These are phyloP conservation scores for Nixonia krombeini DNA, from an alignment of 1,140 invertebrate genomes.

Conservation along the genomic window DNA sequence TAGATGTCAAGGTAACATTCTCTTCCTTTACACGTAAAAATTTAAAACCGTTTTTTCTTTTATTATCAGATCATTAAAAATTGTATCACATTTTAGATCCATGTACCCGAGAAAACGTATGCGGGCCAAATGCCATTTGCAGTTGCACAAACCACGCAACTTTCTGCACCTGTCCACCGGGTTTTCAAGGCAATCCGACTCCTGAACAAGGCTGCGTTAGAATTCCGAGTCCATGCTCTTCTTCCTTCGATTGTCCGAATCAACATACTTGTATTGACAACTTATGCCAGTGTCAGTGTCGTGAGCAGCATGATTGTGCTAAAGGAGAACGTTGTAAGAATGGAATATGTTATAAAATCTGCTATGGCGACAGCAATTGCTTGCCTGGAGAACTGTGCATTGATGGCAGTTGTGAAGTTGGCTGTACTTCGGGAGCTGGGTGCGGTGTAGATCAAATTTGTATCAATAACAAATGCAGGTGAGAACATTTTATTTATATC, in stretches of 20 bases:
- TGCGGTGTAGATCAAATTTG: conserved; percentile 87
- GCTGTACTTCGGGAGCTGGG: conserved; percentile 86
- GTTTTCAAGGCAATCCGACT: conserved; percentile 90
- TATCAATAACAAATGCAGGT: conserved; percentile 81
- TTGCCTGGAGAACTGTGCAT: conserved; percentile 89
- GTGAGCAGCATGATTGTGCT: conserved; percentile 80
- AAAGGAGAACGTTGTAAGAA: conserved; percentile 86
- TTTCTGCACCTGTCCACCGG: conserved; percentile 83
- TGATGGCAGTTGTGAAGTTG: conserved; percentile 85
- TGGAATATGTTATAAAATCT: conserved; percentile 86
- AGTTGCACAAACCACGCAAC: conserved; percentile 79
- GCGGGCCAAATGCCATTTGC: conserved; percentile 89
- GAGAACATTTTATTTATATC: conserved; percentile 37
- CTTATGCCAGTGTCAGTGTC: conserved; percentile 83
- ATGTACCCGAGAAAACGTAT: conserved; percentile 81
- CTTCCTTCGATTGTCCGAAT: conserved; percentile 78
- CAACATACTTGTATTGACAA: conserved; percentile 82
- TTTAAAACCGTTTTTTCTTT: conserved; percentile 1
- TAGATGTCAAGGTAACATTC: conserved; percentile 85
- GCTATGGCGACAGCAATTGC: conserved; percentile 90
- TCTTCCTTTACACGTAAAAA: too few relatives aligned
- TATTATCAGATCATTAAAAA: too few relatives aligned
- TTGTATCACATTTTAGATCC: too few relatives aligned
- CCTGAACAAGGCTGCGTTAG: conserved; percentile 89
- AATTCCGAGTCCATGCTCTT: conserved; percentile 77